Evolutionary conservation across 2,113 vertebrate genomes (phyloP).

Genomic region (Actenoides lindsayi): DNA sequence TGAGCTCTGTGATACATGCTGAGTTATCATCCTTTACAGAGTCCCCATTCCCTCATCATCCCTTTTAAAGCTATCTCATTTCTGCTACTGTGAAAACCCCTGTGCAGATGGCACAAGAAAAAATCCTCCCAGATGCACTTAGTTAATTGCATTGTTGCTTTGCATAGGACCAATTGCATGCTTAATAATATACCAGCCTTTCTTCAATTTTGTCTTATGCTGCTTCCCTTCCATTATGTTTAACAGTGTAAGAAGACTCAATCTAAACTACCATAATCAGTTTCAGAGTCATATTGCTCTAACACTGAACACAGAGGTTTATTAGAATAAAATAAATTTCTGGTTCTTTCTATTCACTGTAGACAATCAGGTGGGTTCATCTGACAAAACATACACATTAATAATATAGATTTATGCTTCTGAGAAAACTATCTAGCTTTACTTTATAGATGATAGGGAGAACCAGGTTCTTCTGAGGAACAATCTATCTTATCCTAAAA

Average conservation of each 20-base stretch:
- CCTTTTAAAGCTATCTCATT: not conserved
- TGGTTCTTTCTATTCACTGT: not conserved
- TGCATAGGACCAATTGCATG: not conserved
- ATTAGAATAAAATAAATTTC: not conserved
- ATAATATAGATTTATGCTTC: not conserved
- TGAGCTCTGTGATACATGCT: not conserved
- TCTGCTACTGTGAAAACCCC: not conserved
- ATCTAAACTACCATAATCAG: not conserved
- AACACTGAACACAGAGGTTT: not conserved
- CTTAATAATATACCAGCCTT: not conserved
- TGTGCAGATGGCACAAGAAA: not conserved
- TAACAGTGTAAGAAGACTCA: not conserved
- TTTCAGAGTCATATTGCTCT: not conserved
- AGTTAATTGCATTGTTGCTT: not conserved
- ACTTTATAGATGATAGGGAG: not conserved
- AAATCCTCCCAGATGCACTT: not conserved
- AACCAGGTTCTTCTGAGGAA: not conserved
- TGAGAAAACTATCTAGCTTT: not conserved
- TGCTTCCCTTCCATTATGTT: not conserved
- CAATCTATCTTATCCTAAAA: not conserved
- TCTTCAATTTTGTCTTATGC: not conserved
- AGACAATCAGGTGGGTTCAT: not conserved
- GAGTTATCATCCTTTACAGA: not conserved
- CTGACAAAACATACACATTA: not conserved
- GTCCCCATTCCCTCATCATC: fast-evolving